Percentiles rank a stretch among this genome's conserved stretches.
These are phyloP conservation scores for Lerema accius DNA, from an alignment of 1,140 invertebrate species.

Conservation along the genomic window DNA sequence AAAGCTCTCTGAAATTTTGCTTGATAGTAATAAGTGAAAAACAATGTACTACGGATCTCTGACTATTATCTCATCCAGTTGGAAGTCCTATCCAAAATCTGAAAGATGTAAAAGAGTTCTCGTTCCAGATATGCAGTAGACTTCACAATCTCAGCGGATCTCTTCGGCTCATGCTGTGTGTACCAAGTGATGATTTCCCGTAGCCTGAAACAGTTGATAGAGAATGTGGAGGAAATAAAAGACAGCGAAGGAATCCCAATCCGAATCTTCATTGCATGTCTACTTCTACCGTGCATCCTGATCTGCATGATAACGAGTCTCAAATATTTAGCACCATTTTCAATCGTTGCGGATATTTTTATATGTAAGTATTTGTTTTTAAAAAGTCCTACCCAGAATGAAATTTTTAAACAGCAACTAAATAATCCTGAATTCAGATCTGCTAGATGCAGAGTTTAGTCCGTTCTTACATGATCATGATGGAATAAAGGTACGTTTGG, in stretches of 20 bases:
- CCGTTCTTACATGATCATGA: no score
- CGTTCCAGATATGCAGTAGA: slow-evolving; percentile 50
- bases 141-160: slow-evolving; percentile 39
- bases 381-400: no score
- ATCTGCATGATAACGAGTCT: slow-evolving; percentile 55
- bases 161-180: slow-evolving; percentile 54
- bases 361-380: slow-evolving; percentile 38
- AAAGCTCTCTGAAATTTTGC: no score
- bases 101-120: no score
- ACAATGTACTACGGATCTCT: no score
- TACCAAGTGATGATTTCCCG: slow-evolving; percentile 51
- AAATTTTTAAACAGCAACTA: no score
- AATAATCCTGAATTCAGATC: no score
- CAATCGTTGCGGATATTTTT: slow-evolving; percentile 46
- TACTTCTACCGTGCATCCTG: slow-evolving; percentile 46
- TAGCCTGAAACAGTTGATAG: slow-evolving; percentile 50
- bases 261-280: slow-evolving; percentile 39
- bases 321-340: slow-evolving; percentile 54
- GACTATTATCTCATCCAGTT: no score
- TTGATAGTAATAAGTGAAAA: no score
- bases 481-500: no score
- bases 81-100: no score
- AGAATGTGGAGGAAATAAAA: slow-evolving; percentile 29
- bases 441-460: no score
- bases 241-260: slow-evolving; percentile 34